Conservation (phyloP, 2,113 vertebrate genomes). For the Equus quagga region DNA sequence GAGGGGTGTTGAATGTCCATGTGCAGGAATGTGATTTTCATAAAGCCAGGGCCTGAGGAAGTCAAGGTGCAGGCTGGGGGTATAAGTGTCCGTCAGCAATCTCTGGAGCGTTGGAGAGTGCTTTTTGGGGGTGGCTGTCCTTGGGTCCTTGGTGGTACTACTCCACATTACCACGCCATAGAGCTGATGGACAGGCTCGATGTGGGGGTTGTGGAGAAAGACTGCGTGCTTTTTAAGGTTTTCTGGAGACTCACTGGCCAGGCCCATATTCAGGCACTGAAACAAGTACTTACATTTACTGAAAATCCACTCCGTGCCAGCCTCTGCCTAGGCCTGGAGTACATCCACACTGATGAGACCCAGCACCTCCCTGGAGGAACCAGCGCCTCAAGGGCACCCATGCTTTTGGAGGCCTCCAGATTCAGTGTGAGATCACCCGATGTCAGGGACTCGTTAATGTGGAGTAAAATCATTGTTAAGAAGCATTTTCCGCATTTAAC, state of each 20-base stretch:
- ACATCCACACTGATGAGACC: background rate
- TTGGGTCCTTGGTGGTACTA: background rate
- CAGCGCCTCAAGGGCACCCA: rapidly evolving
- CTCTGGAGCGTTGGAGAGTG: background rate
- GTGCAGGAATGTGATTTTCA: rapidly evolving
- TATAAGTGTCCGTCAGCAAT: background rate
- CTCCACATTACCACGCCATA: background rate
- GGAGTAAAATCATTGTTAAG: background rate
- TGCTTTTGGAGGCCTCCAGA: background rate
- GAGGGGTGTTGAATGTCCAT: background rate
- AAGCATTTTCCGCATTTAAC: background rate
- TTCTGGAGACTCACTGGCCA: background rate
- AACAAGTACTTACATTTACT: background rate
- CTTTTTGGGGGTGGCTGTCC: background rate
- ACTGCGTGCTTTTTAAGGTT: background rate
- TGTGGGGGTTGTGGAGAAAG: background rate
- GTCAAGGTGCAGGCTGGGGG: background rate
- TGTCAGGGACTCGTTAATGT: background rate
- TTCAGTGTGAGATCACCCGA: background rate
- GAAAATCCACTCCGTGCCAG: background rate
- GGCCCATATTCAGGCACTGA: background rate
- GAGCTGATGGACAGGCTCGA: background rate
- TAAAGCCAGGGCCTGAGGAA: background rate
- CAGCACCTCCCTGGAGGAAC: background rate
- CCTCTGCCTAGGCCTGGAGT: background rate